A percentile compares a stretch with the other conserved stretches of the same genome.
Evolutionary conservation across 1,140 invertebrate genomes (phyloP).

Genomic region (Lordiphosa mommai): DNA sequence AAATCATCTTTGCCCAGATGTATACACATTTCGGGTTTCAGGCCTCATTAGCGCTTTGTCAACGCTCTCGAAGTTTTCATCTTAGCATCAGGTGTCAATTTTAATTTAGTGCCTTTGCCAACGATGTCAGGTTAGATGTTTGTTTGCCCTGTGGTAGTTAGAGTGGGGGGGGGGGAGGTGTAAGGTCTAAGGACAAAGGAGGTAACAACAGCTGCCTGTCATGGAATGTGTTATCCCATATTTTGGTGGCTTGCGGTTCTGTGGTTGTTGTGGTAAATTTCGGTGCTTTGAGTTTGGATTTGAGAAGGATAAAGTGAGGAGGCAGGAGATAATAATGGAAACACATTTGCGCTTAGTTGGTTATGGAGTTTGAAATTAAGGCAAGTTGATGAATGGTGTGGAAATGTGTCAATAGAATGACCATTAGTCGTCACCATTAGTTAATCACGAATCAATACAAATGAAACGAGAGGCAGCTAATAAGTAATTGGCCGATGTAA

Average conservation of each 20-base stretch:
- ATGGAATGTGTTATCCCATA: constrained; percentile 33
- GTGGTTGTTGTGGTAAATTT: constrained; percentile 37
- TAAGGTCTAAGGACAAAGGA: not conserved
- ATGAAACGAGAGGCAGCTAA: too few species aligned
- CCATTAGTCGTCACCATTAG: too few species aligned
- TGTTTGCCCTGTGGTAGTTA: constrained; percentile 21
- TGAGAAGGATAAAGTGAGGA: not conserved
- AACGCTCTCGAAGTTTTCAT: constrained; percentile 34
- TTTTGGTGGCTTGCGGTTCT: constrained; percentile 39
- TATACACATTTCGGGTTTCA: constrained; percentile 66
- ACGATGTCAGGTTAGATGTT: constrained; percentile 45
- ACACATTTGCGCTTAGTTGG: not conserved
- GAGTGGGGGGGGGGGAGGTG: not conserved
- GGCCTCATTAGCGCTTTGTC: constrained; percentile 55
- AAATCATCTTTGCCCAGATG: constrained; percentile 49
- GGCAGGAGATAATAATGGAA: not conserved
- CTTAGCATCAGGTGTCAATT: constrained; percentile 71
- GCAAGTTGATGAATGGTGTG: too few species aligned
- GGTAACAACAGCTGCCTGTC: not conserved
- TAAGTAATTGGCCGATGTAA: too few species aligned
- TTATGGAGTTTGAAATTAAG: too few species aligned
- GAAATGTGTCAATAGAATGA: too few species aligned
- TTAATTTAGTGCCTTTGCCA: constrained; percentile 55
- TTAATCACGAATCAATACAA: too few species aligned
- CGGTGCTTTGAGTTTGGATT: not conserved